Evolutionary conservation across 1,140 invertebrate species (phyloP).

Genomic region (Eriocheir sinensis): DNA sequence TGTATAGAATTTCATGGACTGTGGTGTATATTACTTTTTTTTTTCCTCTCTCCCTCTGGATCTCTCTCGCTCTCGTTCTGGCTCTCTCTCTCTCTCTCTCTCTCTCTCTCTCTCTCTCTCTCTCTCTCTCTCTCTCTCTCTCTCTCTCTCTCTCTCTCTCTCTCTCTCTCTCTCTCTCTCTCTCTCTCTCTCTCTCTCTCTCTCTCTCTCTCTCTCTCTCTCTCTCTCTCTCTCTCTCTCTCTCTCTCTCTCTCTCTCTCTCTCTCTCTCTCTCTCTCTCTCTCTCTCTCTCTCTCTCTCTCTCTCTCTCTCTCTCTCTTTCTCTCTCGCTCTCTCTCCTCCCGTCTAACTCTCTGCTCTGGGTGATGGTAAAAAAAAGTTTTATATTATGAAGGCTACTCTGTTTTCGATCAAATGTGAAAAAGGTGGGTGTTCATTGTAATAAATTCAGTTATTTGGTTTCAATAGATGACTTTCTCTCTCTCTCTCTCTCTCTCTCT

Average conservation of each 20-base stretch:
- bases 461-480: slow-evolving; percentile 4
- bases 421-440: neutral
- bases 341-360: slow-evolving; percentile 54
- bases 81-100: slow-evolving; percentile 31
- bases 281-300: neutral
- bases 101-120: neutral
- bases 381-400: slow-evolving; percentile 25
- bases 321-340: slow-evolving; percentile 15
- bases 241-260: slow-evolving; percentile 48
- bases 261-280: neutral
- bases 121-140: slow-evolving; percentile 28
- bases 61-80: slow-evolving; percentile 44
- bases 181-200: slow-evolving; percentile 52
- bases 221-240: neutral
- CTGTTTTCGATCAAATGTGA: slow-evolving; percentile 1
- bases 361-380: neutral
- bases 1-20: slow-evolving; percentile 25
- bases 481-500: no score
- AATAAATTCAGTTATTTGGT: slow-evolving; percentile 17
- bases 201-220: slow-evolving; percentile 37
- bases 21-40: slow-evolving; percentile 16
- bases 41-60: neutral
- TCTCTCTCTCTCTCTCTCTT: slow-evolving; percentile 34
- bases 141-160: neutral
- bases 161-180: slow-evolving; percentile 43